These are phyloP conservation scores for Loriculus beryllinus DNA, from an alignment of 2,797 vertebrate genomes.

Conservation along the genomic window DNA sequence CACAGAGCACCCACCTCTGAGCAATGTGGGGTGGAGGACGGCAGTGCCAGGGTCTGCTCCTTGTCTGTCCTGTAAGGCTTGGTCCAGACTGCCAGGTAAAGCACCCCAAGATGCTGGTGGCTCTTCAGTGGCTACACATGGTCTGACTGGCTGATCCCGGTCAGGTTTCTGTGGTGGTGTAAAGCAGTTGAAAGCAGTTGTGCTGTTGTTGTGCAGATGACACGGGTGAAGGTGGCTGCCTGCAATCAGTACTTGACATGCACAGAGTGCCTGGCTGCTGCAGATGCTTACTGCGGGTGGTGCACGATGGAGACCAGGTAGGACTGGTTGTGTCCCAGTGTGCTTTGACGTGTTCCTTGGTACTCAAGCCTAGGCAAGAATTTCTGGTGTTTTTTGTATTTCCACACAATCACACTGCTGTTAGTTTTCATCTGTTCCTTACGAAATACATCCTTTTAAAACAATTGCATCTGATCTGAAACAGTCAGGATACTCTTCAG, in stretches of 20 bases:
- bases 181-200: neutral
- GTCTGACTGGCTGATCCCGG: rapidly evolving
- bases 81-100: rapidly evolving
- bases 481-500: neutral
- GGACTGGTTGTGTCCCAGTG: neutral
- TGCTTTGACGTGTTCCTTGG: rapidly evolving
- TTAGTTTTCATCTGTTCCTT: neutral
- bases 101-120: rapidly evolving
- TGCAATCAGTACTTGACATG: slow-evolving; percentile 86
- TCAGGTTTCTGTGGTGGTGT: neutral
- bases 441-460: neutral
- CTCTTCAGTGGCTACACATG: rapidly evolving
- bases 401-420: neutral
- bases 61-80: rapidly evolving
- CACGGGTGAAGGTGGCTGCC: slow-evolving; percentile 87
- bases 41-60: rapidly evolving
- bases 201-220: slow-evolving; percentile 79
- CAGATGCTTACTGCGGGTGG: slow-evolving; percentile 94
- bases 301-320: slow-evolving; percentile 94
- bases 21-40: rapidly evolving
- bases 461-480: neutral
- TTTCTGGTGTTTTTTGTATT: neutral
- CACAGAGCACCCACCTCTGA: neutral
- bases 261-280: slow-evolving; percentile 84
- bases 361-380: neutral